These are phyloP conservation scores for Gallinago jamesoni DNA, from an alignment of 2,113 vertebrate species.

Conservation along the genomic window DNA sequence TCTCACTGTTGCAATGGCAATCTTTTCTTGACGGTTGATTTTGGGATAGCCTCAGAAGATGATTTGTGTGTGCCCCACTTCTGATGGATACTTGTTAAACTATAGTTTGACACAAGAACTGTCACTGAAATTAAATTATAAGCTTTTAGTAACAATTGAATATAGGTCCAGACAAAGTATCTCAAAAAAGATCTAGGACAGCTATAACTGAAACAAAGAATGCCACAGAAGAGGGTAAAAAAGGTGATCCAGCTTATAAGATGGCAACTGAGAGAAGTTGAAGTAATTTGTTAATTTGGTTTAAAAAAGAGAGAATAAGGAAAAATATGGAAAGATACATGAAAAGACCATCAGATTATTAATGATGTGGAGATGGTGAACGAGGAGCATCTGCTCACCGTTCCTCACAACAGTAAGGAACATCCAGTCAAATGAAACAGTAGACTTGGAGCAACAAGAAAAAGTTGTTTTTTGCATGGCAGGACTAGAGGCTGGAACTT, in stretches of 20 bases:
- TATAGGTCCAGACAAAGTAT: background rate
- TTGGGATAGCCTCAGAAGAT: background rate
- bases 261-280: background rate
- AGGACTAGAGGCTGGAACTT: background rate
- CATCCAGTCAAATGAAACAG: background rate
- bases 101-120: background rate
- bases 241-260: background rate
- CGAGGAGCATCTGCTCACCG: accelerated
- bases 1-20: background rate
- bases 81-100: background rate
- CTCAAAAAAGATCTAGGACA: background rate
- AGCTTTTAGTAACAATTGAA: background rate
- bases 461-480: background rate
- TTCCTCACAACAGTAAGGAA: background rate
- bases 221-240: background rate
- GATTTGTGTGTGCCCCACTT: background rate
- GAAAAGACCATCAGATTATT: background rate
- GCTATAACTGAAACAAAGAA: background rate
- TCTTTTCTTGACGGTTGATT: background rate
- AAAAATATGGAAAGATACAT: background rate
- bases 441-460: background rate
- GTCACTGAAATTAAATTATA: background rate
- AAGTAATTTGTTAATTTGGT: background rate
- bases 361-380: background rate
- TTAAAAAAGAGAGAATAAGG: background rate